Conservation (phyloP, 2,888 invertebrate species). For the Petrolisthes manimaculis region DNA sequence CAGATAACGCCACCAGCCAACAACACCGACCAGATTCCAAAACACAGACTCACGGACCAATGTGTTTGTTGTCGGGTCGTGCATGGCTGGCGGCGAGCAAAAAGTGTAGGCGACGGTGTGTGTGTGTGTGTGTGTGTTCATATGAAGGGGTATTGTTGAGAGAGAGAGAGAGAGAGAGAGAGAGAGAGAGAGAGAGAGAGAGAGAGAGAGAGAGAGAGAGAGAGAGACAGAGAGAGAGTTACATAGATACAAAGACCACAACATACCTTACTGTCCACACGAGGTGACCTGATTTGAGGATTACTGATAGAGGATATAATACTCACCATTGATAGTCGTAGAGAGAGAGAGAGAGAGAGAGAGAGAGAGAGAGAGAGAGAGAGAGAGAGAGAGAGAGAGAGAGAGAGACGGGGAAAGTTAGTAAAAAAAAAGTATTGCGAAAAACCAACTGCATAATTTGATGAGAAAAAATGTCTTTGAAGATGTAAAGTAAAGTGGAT, state of each 20-base stretch:
- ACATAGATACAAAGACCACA: too few species aligned
- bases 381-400: not conserved
- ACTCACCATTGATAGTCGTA: not conserved
- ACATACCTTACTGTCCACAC: too few species aligned
- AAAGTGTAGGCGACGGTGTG: not conserved
- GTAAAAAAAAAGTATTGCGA: too few species aligned
- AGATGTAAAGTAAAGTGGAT: too few species aligned
- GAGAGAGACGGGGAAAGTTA: not conserved
- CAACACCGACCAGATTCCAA: too few species aligned
- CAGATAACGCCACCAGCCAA: too few species aligned
- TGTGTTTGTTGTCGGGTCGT: too few species aligned
- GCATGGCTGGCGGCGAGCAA: too few species aligned
- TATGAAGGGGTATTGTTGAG: not conserved
- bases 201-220: constrained; percentile 14
- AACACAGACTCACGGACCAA: too few species aligned
- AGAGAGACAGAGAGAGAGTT: not conserved
- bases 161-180: not conserved
- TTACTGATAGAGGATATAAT: not conserved
- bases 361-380: not conserved
- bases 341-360: not conserved
- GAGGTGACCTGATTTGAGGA: too few species aligned
- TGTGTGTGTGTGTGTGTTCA: constrained; percentile 10
- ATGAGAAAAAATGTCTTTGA: not conserved
- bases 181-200: constrained; percentile 4
- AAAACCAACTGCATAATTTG: not conserved